Evolutionary conservation across 30 jellyfish, hydroid and myxozoan species (phyloP), one percentile per base, ranked within the genome.

Genomic region (Aurelia coerulea): DNA sequence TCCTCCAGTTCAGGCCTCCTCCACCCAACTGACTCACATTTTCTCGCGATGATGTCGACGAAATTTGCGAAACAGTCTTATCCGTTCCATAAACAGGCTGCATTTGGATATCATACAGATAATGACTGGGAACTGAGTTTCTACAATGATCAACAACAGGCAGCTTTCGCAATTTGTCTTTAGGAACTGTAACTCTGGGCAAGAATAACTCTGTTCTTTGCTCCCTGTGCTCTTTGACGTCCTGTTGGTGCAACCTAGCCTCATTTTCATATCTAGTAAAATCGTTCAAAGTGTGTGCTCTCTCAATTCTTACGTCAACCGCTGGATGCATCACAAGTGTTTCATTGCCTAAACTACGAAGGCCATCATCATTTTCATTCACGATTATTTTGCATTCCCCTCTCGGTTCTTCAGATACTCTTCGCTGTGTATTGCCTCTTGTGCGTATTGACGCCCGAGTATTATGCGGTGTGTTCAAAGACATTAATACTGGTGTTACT

Each of bases 171-270:
- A 88, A 69, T 39, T 46, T 65, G 5, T 68, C 82, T 46, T 76
- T 88, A 5, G 97, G 97, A 4, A 88, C 83, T 18, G 91, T 70
- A 8, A 88, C 97, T 67, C 85, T 79, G 11, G 97, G 75, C 65
- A 88, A 58, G 62, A 51, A 60, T 33, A 88, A 34, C 46, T 78
- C 89, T 14, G 67, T 73, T n/a, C 97, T 66, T 18, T 29, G 31
- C 39, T 65, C 84, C 73, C 80, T 70, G 34, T 5, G 15, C 68
- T 54, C 68, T 56, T 46, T 19, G 15, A 7, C 14, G 23, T 17
- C 78, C 11, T n/a, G 5, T 65, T 6, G 41, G 35, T 23, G 35
- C 35, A 39, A 1, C 56, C 56, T 46, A 46, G 56, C 56, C 56
- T 46, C 56, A 60, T 13, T 13, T 11, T 60, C 70, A 14, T 46